Evolutionary conservation across 2,113 vertebrate species (phyloP).

Genomic region (Hystrix brachyura): DNA sequence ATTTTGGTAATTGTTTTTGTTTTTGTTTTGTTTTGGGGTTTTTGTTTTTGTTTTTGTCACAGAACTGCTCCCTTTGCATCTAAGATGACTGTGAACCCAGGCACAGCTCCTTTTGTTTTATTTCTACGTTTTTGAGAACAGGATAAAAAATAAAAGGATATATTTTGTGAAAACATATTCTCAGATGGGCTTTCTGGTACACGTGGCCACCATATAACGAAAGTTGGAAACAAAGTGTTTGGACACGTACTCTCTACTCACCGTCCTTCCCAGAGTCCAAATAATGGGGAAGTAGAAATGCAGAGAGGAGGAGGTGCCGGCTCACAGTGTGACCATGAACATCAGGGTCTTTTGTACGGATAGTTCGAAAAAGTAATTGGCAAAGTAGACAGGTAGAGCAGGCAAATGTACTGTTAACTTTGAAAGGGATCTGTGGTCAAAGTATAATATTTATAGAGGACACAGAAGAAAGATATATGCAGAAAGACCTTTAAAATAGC

Average conservation of each 20-base stretch:
- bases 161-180: not conserved
- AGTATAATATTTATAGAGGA: not conserved
- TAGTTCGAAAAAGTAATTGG: not conserved
- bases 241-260: not conserved
- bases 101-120: not conserved
- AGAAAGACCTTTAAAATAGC: not conserved
- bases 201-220: rapidly evolving
- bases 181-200: not conserved
- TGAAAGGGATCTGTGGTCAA: rapidly evolving
- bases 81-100: not conserved
- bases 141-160: not conserved
- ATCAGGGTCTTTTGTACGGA: not conserved
- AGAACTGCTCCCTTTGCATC: not conserved
- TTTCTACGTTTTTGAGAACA: not conserved
- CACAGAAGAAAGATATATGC: not conserved
- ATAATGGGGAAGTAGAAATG: not conserved
- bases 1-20: not conserved
- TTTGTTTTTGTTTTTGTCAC: not conserved
- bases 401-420: not conserved
- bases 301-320: not conserved
- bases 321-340: not conserved
- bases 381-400: not conserved
- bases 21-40: no score
- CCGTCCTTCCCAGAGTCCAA: not conserved
- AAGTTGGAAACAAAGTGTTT: not conserved